These are phyloP conservation scores for Crotalus horridus DNA, from an alignment of 2,113 vertebrate species.

Conservation along the genomic window DNA sequence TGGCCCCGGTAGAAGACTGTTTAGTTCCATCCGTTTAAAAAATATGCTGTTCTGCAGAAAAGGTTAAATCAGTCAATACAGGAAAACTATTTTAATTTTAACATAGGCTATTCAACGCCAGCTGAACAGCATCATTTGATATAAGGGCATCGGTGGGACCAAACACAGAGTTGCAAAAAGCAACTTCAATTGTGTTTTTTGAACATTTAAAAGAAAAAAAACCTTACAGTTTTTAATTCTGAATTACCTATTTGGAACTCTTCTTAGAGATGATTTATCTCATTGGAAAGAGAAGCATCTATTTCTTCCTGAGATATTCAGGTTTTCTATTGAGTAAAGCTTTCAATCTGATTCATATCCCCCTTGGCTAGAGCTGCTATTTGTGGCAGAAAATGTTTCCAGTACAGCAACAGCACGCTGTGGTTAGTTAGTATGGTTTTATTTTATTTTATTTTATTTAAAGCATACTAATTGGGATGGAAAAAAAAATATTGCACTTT, in stretches of 20 bases:
- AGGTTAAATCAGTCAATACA: not conserved
- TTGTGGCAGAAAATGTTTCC: not conserved
- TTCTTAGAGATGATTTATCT: not conserved
- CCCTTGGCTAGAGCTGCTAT: not conserved
- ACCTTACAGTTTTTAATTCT: slow-evolving; percentile 13
- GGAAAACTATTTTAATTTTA: not conserved
- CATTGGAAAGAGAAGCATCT: not conserved
- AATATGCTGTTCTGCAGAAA: not conserved
- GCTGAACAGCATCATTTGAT: not conserved
- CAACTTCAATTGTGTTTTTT: slow-evolving; percentile 36
- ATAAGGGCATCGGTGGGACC: not conserved
- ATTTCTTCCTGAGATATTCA: not conserved
- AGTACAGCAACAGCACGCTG: not conserved
- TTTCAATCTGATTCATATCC: not conserved
- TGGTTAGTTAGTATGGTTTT: not conserved
- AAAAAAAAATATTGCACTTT: not conserved
- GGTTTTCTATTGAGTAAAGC: slow-evolving; percentile 13
- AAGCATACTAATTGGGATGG: not conserved
- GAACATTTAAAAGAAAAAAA: slow-evolving; percentile 31
- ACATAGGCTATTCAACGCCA: not conserved
- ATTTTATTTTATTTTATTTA: not conserved
- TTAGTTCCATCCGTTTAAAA: not conserved
- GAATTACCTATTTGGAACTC: not conserved
- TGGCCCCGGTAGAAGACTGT: not conserved
- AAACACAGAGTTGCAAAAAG: slow-evolving; percentile 49